phyloP scores from a whole-genome alignment of 2,113 vertebrate species.

The Anarhynchus alexandrinus region DNA sequence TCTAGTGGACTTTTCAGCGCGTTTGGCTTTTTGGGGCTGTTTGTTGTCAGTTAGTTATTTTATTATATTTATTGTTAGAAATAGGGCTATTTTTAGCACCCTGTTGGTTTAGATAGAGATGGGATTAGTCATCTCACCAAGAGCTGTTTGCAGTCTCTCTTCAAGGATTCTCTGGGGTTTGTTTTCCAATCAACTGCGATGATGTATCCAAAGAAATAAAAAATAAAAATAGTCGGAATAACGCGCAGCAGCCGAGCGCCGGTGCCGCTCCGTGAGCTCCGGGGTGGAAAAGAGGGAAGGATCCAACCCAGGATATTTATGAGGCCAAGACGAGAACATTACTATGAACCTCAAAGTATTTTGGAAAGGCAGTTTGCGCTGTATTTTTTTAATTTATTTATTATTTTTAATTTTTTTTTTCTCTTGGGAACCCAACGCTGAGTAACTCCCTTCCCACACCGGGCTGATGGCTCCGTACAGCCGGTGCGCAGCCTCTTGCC shows the following conservation, averaged over 20 bases:
- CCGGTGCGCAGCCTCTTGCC: background rate
- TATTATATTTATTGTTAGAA: constrained; percentile 59
- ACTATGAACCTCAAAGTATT: constrained; percentile 26
- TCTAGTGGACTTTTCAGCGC: background rate
- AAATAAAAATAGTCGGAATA: constrained; percentile 12
- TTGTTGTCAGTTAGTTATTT: constrained; percentile 44
- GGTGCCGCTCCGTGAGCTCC: background rate
- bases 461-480: background rate
- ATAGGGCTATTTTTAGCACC: constrained; percentile 43
- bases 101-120: constrained; percentile 40
- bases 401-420: background rate
- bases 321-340: background rate
- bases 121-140: constrained; percentile 58
- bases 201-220: constrained; percentile 22
- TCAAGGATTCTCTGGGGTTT: constrained; percentile 53
- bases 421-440: constrained; percentile 22
- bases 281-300: background rate
- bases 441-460: constrained; percentile 51
- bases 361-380: constrained; percentile 23
- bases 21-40: constrained; percentile 46
- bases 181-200: constrained; percentile 55
- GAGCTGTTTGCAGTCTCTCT: constrained; percentile 54
- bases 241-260: background rate
- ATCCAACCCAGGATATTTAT: constrained; percentile 8
- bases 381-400: background rate